These are phyloP conservation scores for Falco peregrinus DNA, from an alignment of 2,797 vertebrate species.

Conservation along the genomic window DNA sequence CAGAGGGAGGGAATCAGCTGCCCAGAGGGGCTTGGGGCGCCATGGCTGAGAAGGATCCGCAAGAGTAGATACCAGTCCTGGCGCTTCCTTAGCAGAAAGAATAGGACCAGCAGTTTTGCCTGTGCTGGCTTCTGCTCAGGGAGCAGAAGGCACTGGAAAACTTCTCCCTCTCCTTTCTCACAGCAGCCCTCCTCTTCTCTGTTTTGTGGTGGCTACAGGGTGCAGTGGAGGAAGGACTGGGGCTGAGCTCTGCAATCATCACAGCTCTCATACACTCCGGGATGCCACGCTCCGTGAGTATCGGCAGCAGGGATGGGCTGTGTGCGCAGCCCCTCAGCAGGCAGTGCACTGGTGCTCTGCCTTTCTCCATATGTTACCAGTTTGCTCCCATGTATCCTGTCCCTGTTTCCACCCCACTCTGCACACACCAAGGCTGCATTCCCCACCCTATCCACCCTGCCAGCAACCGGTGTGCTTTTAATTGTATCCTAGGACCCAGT, in stretches of 20 bases:
- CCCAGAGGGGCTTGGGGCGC: neutral
- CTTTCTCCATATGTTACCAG: neutral
- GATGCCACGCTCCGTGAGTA: slow-evolving; percentile 25
- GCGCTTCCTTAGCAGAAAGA: neutral
- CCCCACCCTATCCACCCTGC: neutral
- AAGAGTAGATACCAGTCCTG: neutral
- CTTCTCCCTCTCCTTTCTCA: neutral
- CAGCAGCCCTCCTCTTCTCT: neutral
- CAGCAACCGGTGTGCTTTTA: neutral
- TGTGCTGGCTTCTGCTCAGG: neutral
- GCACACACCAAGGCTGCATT: neutral
- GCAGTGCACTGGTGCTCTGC: neutral
- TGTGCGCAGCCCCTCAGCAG: accelerated
- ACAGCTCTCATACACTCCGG: slow-evolving; percentile 28
- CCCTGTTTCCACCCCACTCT: neutral
- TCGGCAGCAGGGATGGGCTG: accelerated
- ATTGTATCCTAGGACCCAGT: slow-evolving; percentile 59
- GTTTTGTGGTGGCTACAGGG: slow-evolving; percentile 38
- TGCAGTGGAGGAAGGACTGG: slow-evolving; percentile 61
- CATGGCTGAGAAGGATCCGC: neutral
- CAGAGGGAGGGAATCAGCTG: neutral
- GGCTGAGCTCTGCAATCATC: slow-evolving; percentile 24
- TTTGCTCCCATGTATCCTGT: neutral
- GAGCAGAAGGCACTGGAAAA: neutral
- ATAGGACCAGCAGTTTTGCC: neutral